Evolutionary conservation across 2,113 vertebrate genomes (phyloP).

Genomic region (Machaerirhynchus nigripectus): DNA sequence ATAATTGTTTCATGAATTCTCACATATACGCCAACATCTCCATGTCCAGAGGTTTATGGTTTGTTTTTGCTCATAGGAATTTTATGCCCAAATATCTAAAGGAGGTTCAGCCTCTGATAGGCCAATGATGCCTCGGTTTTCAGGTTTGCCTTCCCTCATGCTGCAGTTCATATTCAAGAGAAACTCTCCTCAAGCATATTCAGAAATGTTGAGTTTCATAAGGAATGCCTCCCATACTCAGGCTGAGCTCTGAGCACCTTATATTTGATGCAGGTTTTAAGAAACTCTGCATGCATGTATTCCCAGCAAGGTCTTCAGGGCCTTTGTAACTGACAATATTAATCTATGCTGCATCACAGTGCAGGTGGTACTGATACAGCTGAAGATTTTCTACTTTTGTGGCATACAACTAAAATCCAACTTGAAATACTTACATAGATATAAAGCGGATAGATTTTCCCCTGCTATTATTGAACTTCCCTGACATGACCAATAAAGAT

Average conservation of each 20-base stretch:
- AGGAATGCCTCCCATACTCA: neutral
- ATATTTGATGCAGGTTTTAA: neutral
- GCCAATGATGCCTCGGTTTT: neutral
- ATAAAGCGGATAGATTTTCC: neutral
- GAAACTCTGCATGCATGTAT: neutral
- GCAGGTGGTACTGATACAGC: neutral
- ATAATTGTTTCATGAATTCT: neutral
- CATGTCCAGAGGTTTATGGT: neutral
- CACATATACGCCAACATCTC: neutral
- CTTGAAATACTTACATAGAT: neutral
- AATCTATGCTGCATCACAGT: neutral
- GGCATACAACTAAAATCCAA: neutral
- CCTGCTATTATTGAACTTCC: neutral
- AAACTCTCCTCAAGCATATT: neutral
- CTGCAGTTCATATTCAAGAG: neutral
- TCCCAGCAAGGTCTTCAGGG: neutral
- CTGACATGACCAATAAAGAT: neutral
- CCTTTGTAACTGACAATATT: neutral
- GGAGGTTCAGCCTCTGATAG: neutral
- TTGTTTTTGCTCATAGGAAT: neutral
- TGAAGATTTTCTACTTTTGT: neutral
- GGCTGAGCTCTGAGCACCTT: neutral
- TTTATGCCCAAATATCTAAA: neutral
- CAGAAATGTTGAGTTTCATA: neutral
- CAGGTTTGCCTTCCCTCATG: neutral